A percentile compares a stretch with the other conserved stretches of the same genome.
Evolutionary conservation across 1,140 invertebrate genomes (phyloP).

Genomic region (Ladona fulva): DNA sequence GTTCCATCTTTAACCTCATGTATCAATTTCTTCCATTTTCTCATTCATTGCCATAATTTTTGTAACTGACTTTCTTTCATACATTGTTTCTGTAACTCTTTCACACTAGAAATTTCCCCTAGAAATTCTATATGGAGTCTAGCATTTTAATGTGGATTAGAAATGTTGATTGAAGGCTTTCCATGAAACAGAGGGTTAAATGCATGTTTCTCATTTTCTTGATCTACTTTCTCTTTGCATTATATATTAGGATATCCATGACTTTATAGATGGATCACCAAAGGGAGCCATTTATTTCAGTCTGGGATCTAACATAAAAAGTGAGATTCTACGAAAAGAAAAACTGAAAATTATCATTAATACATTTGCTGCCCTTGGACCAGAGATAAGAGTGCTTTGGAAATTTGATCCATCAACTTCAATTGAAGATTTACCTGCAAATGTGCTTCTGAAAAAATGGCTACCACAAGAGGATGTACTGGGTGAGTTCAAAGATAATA

Average conservation of each 20-base stretch:
- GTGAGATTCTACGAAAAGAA: conserved; percentile 12
- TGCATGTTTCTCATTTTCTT: too few relatives aligned
- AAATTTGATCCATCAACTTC: conserved; percentile 37
- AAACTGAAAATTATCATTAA: not conserved
- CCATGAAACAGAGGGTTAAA: too few relatives aligned
- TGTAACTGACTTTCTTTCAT: too few relatives aligned
- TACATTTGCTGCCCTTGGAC: not conserved
- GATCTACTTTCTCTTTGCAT: too few relatives aligned
- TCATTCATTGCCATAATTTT: too few relatives aligned
- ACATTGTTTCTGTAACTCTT: too few relatives aligned
- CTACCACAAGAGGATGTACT: conserved; percentile 12
- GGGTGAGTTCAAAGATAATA: conserved; percentile 1
- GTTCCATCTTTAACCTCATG: too few relatives aligned
- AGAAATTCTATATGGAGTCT: too few relatives aligned
- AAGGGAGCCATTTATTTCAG: conserved; percentile 18
- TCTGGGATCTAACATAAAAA: conserved; percentile 24
- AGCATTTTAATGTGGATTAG: too few relatives aligned
- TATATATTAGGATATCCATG: conserved; percentile 9
- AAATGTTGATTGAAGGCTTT: too few relatives aligned
- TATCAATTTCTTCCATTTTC: too few relatives aligned
- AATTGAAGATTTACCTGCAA: not conserved
- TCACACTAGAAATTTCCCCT: too few relatives aligned
- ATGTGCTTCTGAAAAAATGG: not conserved
- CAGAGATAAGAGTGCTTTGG: conserved; percentile 41
- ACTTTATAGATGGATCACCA: conserved; percentile 15